Base-by-base conservation (phyloP, 2,113 vertebrate species). In the Melierax canorus region DNA sequence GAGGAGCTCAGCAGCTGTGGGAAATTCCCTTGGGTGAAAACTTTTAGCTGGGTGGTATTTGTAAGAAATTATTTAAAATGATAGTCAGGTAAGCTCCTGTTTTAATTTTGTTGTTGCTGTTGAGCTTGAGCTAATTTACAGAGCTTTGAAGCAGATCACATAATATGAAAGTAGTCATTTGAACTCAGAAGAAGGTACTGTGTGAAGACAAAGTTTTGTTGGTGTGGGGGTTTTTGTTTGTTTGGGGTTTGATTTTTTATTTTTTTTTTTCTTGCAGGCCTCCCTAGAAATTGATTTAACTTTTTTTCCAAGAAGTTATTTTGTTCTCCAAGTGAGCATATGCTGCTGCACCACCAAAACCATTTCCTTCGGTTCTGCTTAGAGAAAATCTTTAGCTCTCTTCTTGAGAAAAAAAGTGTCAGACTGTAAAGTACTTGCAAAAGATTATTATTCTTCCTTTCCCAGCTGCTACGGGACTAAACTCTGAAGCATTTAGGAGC, bases 91-190 rank as follows among this genome's bases (percentile, higher is more conserved):
- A 32, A 75, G 16, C 0, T 60, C 15, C 17, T 39, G 18, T 27
- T 71, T 51, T 15, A 50, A 22, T 32, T 43, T 58, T 51, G 29
- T 7, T 64, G 12, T 19, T 58, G 7, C 10, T 55, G 10, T 36
- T 68, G 38, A 91, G 14, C 4, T 60, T 63, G 14, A 84, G 21
- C 15, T 84, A 15, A 21, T n/a, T 38, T 36, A 16, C 21, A 34
- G 55, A 68, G 39, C 14, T 74, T 53, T 64, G 55, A 43, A 59
- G 60, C n/a, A 39, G 53, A 21, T 81, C 12, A 4, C 17, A 2
- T 16, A 19, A 30, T 1, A 9, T 1, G 0, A 11, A 64, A n/a
- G 34, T 9, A 60, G 36, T 11, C 3, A 12, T 11, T 7, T 39
- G 30, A 39, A 24, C 36, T 69, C 39, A 15, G 39, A 64, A 46